Evolutionary conservation across 1,140 invertebrate genomes (phyloP).

Genomic region (Chironomus tepperi): DNA sequence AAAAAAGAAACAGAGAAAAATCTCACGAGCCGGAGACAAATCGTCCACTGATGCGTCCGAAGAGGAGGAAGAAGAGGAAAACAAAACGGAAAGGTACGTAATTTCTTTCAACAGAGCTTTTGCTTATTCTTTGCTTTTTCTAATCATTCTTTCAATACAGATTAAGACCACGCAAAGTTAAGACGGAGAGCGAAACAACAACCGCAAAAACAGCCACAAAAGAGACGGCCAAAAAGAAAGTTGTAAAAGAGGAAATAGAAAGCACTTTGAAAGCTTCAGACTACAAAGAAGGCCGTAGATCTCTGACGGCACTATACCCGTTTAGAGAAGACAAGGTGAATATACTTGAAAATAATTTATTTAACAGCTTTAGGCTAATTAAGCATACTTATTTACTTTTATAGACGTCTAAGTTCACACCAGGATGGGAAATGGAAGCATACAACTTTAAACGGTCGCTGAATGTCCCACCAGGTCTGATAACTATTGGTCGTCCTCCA

Average conservation of each 20-base stretch:
- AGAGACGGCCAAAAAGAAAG: constrained; percentile 39
- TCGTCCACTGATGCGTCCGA: neutral
- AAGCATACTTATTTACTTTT: too few species aligned
- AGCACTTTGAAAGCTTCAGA: constrained; percentile 45
- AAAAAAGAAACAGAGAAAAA: neutral
- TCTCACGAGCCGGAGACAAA: neutral
- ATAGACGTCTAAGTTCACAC: constrained; percentile 36
- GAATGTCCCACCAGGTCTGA: constrained; percentile 65
- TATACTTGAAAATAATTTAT: neutral
- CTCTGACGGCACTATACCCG: neutral
- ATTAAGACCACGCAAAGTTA: constrained; percentile 10
- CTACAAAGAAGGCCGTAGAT: neutral
- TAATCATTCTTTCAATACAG: neutral
- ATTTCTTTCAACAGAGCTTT: neutral
- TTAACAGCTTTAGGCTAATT: neutral
- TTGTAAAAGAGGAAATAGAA: constrained; percentile 38
- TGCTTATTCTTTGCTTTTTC: neutral
- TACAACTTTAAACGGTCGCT: constrained; percentile 71
- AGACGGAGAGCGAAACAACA: constrained; percentile 29
- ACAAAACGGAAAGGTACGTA: neutral
- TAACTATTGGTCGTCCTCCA: constrained; percentile 59
- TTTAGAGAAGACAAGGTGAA: neutral
- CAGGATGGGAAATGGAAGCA: constrained; percentile 71
- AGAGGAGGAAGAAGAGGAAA: neutral
- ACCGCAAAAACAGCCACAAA: constrained; percentile 37